Evolutionary conservation across 2,888 invertebrate genomes (phyloP).

Genomic region (Bruchidius siliquastri): DNA sequence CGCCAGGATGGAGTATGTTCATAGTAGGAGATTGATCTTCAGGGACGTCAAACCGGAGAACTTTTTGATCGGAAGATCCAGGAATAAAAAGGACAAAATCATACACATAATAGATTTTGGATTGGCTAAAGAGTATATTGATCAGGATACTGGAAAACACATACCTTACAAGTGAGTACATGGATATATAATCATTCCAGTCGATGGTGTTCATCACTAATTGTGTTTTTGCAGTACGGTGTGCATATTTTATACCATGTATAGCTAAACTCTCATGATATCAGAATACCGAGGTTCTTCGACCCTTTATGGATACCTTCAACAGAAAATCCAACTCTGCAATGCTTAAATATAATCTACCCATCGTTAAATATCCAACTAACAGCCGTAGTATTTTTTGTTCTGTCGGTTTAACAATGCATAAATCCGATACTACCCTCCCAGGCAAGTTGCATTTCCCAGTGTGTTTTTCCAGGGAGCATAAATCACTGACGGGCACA

Average conservation of each 20-base stretch:
- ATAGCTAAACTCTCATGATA: no score
- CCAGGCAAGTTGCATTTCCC: background rate
- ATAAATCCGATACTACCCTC: background rate
- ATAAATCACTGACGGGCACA: slow-evolving; percentile 99
- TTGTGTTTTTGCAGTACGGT: no score
- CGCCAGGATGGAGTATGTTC: slow-evolving; percentile 99
- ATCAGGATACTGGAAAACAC: slow-evolving; percentile 99
- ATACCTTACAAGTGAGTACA: slow-evolving; percentile 75
- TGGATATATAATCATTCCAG: no score
- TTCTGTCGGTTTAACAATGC: background rate
- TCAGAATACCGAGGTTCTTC: no score
- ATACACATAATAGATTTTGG: slow-evolving; percentile 99
- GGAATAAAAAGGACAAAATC: slow-evolving; percentile 95
- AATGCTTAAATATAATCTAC: no score
- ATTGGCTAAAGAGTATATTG: slow-evolving; percentile 99
- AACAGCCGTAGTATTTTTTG: no score
- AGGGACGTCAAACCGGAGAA: slow-evolving; percentile 99
- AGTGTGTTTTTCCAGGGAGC: slow-evolving; percentile 68
- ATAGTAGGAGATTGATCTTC: slow-evolving; percentile 97
- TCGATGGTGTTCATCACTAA: no score
- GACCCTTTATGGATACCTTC: no score
- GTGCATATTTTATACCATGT: no score
- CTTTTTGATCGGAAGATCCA: slow-evolving; percentile 97
- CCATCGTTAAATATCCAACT: no score
- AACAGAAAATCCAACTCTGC: no score